Evolutionary conservation across 2,113 vertebrate genomes (phyloP).

Genomic region (Butorides virescens): DNA sequence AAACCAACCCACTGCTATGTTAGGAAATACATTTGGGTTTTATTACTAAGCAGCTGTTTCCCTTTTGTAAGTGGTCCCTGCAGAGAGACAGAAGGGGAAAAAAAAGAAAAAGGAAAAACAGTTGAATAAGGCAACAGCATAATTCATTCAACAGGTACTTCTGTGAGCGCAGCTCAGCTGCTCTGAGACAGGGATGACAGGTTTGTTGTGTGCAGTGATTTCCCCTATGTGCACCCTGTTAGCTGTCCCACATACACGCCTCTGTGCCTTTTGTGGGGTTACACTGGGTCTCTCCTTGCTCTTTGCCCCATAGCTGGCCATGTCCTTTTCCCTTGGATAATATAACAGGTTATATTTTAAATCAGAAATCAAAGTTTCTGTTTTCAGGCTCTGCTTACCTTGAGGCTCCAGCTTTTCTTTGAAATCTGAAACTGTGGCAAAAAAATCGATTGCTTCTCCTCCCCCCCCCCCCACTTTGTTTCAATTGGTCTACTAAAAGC

Average conservation of each 20-base stretch:
- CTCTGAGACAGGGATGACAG: neutral
- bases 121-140: neutral
- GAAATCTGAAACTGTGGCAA: neutral
- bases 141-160: neutral
- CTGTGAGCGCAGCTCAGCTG: neutral
- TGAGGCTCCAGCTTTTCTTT: neutral
- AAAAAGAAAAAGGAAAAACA: neutral
- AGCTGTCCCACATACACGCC: neutral
- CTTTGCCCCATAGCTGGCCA: neutral
- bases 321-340: neutral
- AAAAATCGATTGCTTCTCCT: neutral
- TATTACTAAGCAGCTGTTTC: neutral
- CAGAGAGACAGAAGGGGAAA: neutral
- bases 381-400: neutral
- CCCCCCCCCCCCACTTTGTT: neutral
- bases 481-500: neutral
- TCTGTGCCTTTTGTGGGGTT: neutral
- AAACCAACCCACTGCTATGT: neutral
- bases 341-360: neutral
- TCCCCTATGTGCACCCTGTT: rapidly evolving
- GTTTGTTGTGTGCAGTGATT: neutral
- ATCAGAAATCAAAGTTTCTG: neutral
- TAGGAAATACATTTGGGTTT: neutral
- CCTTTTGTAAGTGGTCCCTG: neutral
- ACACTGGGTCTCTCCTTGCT: neutral